Evolutionary conservation across 1,140 invertebrate genomes (phyloP), one percentile per base, ranked within the genome.

Genomic region (Neodiprion pinetum): DNA sequence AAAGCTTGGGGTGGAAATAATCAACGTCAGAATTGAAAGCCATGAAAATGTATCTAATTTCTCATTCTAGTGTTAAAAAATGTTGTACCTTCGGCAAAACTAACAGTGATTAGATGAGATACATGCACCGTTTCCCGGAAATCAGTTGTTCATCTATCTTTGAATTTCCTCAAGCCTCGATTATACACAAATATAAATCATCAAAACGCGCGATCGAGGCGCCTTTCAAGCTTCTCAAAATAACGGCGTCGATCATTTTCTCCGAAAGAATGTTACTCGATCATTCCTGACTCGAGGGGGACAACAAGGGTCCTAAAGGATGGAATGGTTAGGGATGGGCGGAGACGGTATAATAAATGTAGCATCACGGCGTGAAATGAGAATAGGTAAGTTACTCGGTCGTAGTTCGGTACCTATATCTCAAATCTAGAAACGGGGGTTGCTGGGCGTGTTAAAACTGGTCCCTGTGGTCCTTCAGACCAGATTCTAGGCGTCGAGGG

Each of bases 291-390:
- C 53, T 61, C 7, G n/a, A 61, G n/a, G 53, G 4, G 11, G 53
- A 61, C n/a, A 7, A 14, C 11, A 61, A 61, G 53, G 3, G 53
- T 61, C 53, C n/a, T 40, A 40, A 40, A 40, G 28, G 53, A 17
- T 61, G 53, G n/a, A 61, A 61, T 5, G 53, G 53, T 61, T 61
- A 9, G 28, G 53, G n/a, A 40, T 3, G 28, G 53, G 53, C 53
- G 3, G 53, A 17, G 53, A 14, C n/a, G 53, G 53, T 61, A 61
- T 17, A 61, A 61, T 61, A 61, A 61, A 61, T 61, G 53, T 61
- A 61, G n/a, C 53, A 61, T 61, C 53, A 61, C 53, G 53, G 53
- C n/a, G n/a, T 17, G 53, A 61, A 61, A 61, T 61, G 11, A 61
- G 11, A 61, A 61, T 17, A 17, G 53, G 11, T 61, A 9, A 7